phyloP scores from a whole-genome alignment of 1,140 invertebrate genomes.

The Psix sp. region DNA sequence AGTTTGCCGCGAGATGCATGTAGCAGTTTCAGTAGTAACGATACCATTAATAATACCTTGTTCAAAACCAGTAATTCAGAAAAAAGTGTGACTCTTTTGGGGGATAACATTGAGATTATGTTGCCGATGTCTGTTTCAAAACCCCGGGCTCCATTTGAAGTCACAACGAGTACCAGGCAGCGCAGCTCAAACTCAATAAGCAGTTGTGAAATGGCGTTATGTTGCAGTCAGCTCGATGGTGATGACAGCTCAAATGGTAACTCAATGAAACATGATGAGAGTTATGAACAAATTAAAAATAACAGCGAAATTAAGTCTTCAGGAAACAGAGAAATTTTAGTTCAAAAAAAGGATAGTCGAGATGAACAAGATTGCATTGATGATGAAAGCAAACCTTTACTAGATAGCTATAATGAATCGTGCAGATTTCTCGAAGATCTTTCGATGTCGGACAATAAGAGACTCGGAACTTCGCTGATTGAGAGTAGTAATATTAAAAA shows the following conservation, averaged over 20 bases:
- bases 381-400: slow-evolving; percentile 12
- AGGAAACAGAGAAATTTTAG: slow-evolving; percentile 7
- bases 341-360: neutral
- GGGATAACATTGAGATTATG: slow-evolving; percentile 72
- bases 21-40: slow-evolving; percentile 68
- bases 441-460: neutral
- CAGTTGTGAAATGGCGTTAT: slow-evolving; percentile 76
- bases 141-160: slow-evolving; percentile 53
- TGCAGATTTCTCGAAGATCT: neutral
- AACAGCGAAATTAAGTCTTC: slow-evolving; percentile 10
- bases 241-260: slow-evolving; percentile 67
- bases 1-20: slow-evolving; percentile 61
- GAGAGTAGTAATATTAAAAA: slow-evolving; percentile 20
- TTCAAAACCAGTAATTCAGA: slow-evolving; percentile 41
- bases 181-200: slow-evolving; percentile 75
- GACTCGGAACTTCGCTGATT: slow-evolving; percentile 15
- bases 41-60: slow-evolving; percentile 64
- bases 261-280: slow-evolving; percentile 53
- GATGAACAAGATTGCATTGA: slow-evolving; percentile 1
- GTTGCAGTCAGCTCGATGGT: slow-evolving; percentile 67
- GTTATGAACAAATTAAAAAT: slow-evolving; percentile 16
- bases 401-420: neutral
- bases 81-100: slow-evolving; percentile 37
- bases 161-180: slow-evolving; percentile 59
- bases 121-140: slow-evolving; percentile 73